Base-by-base conservation (phyloP, 2,888 invertebrate genomes). In the Amblyjoppa fuscipennis region DNA sequence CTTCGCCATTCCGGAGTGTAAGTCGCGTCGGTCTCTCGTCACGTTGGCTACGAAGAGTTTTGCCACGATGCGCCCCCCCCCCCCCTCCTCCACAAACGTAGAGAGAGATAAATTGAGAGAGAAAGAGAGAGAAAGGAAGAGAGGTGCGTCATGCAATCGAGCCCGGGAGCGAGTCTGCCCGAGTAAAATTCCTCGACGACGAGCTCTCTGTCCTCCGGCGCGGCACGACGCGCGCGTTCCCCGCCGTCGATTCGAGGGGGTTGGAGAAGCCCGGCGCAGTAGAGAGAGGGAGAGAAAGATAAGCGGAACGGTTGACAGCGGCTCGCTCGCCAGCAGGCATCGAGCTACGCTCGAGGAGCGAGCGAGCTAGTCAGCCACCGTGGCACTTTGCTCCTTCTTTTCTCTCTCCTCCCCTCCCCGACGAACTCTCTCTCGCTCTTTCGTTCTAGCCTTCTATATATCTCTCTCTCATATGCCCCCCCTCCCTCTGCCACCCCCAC, bases 101-200 rank as follows among this genome's bases (percentile, higher is more conserved):
- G 59, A 59, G 59, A 28, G 59, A 9, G 25, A 20, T 25, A 20
- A 20, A 25, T 56, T 25, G 56, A 41, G 41, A 41, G 41, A 9
- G 41, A 41, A 11, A 41, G 41, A 41, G 41, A 9, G 41, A 41
- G 41, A 41, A 3, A 41, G 38, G 20, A 45, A 73, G 38, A 61
- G 53, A 73, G 85, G 83, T 86, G 82, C 81, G 85, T 87, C 85
- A 79, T 83, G 83, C 73, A 83, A 87, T 83, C 89, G 89, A 88
- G 91, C 90, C 90, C 89, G 91, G 91, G 91, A 93, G 91, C 92
- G 92, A 92, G 92, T 93, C 93, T 92, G 90, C 91, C 90, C 89
- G 91, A 92, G 92, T 92, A 93, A 93, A 93, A 93, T 93, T 93
- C 93, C 93, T 93, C 91, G 91, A 90, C 91, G 90, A 89, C 25